Evolutionary conservation across 1,140 invertebrate genomes (phyloP).

Genomic region (Triops longicaudatus): DNA sequence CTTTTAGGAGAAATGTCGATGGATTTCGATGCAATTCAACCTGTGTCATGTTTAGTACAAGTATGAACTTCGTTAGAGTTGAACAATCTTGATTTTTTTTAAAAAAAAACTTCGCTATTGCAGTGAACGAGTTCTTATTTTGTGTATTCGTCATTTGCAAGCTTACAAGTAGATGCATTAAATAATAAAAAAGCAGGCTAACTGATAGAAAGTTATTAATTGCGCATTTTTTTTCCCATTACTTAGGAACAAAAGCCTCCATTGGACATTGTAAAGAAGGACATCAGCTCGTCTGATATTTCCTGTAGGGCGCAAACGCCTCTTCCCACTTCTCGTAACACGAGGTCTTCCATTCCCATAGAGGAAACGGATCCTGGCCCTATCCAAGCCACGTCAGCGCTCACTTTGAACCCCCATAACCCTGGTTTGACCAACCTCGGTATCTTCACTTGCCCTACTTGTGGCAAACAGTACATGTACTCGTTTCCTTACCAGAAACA

Average conservation of each 20-base stretch:
- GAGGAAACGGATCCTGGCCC: not conserved
- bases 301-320: not conserved
- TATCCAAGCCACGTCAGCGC: not conserved
- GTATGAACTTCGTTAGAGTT: too few relatives aligned
- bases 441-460: not conserved
- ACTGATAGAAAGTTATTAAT: too few relatives aligned
- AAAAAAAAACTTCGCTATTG: too few relatives aligned
- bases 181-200: too few relatives aligned
- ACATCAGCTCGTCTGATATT: not conserved
- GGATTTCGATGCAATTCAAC: too few relatives aligned
- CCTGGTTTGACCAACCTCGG: not conserved
- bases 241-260: not conserved
- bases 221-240: not conserved
- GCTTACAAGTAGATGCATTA: too few relatives aligned
- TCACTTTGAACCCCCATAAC: not conserved
- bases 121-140: too few relatives aligned
- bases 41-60: too few relatives aligned
- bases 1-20: too few relatives aligned
- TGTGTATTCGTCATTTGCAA: too few relatives aligned
- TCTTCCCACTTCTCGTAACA: not conserved
- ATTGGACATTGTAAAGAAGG: not conserved
- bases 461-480: conserved; percentile 14
- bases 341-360: not conserved
- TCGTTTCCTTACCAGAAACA: not conserved
- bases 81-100: too few relatives aligned